Evolutionary conservation across 2,888 invertebrate genomes (phyloP), one percentile per base, ranked within the genome.

Genomic region (Habroteleia sp.): DNA sequence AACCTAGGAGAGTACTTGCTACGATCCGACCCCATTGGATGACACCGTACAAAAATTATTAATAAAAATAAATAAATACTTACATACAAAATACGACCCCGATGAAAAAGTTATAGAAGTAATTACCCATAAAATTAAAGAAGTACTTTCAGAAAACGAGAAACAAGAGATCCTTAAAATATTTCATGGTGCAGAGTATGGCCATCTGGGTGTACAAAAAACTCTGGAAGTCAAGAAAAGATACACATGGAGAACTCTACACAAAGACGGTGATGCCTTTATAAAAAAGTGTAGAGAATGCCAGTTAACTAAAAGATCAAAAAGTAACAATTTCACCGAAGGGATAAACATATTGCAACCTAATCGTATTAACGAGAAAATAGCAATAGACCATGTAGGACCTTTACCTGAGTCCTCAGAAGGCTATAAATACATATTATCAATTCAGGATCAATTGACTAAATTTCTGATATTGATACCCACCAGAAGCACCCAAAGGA

Each of bases 141-240:
- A 39, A 11, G 17, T 39, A 17, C 7, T 4, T n/a, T 5, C 17
- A 6, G 39, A 39, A 17, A 1, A 16, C 3, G 13, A 17, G 13
- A 16, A 39, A 17, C 1, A 39, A n/a, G 17, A 39, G 8, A 39
- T 39, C 11, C 8, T 39, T 0, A 39, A 39, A 17, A 39, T 8
- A 17, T 39, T 39, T 39, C 39, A 39, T n/a, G 8, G 39, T 17
- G 8, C 39, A 17, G 17, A 39, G n/a, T 39, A 39, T 39, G 39
- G 39, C 1, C 17, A 39, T n/a, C 6, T 39, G 8, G 39, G 39
- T 2, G 13, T 17, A 17, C 16, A 17, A n/a, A 39, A 39, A 8
- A 39, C 39, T 1, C n/a, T 39, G 2, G 39, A 39, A n/a, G 39
- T 13, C 1, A 11, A 11, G 1, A 16, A 5, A 39, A 11, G 39